Conservation (phyloP, 53 echinoderm and acorn worm species). For the Stichopus horrens region DNA sequence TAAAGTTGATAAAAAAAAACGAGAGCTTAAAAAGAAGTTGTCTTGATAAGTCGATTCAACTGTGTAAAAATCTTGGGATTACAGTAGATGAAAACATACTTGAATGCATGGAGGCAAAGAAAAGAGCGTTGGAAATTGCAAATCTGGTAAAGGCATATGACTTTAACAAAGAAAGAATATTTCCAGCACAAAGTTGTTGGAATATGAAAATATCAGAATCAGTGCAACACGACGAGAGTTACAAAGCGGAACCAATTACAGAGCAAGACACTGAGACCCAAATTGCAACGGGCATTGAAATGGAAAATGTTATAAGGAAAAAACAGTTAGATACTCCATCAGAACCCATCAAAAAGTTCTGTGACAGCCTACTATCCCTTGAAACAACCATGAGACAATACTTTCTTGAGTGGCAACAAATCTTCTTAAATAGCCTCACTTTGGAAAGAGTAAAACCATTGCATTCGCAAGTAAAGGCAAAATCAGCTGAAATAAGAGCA, state of each 20-base stretch:
- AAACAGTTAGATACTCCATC: neutral
- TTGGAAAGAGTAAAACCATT: neutral
- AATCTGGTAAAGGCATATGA: neutral
- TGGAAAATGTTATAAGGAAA: neutral
- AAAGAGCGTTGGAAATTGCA: neutral
- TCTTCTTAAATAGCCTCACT: neutral
- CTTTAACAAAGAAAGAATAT: neutral
- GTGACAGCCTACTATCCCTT: neutral
- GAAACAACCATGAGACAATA: neutral
- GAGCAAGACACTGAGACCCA: neutral
- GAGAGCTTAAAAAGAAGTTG: neutral
- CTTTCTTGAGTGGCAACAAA: conserved; percentile 8
- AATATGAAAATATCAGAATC: neutral
- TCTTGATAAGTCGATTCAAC: neutral
- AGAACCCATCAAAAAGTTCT: neutral
- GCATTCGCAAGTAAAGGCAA: neutral
- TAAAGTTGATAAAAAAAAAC: neutral
- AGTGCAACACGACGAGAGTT: neutral
- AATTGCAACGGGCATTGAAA: neutral
- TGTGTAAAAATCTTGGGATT: neutral
- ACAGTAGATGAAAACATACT: neutral
- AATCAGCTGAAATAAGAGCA: neutral
- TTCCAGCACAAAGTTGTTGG: neutral
- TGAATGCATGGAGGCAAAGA: neutral
- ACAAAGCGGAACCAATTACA: neutral